Base-by-base conservation (phyloP, 2,797 vertebrate genomes). In the Botia kubotai region DNA sequence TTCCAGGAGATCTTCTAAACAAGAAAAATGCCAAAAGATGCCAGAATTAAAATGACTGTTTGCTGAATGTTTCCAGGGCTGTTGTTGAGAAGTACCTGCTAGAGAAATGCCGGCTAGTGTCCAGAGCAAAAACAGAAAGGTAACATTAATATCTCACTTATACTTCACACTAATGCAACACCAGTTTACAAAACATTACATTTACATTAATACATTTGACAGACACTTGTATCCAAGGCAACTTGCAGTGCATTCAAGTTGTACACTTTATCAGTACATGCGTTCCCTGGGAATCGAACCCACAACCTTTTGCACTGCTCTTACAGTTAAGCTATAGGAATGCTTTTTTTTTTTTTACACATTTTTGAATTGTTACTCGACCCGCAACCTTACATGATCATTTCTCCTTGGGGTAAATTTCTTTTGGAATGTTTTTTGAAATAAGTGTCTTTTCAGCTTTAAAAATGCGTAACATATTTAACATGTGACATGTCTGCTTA, bases 71-170 rank as follows among this genome's bases (percentile, higher is more conserved):
- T 63, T 83, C 69, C 85, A 99, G 98, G 89, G 97, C 97, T 11
- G 94, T 97, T 5, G 95, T 99, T 84, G 95, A 98, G 91, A 99
- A 97, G 89, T 98, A 97, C 69, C 93, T 99, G 72, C 95, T 99
- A 36, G 97, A 99, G 90, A 98, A 97, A 89, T 94, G 94, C 79
- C 97, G 98, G 1, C 91, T 99, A 66, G 97, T 99, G 70, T 96
- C 95, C 83, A 95, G 95, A 89, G 95, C 95, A 83, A 95, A 95
- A 81, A 94, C 92, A 67, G 97, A 98, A 89, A 96, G 97, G 98
- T 98, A 91, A 86, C 50, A 17, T 52, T 3, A 17, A 69, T 26
- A 3, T 46, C 4, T 8, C 29, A 17, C 10, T 17, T 13, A 21
- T 5, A 16, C 5, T 2, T 17, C 23, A 19, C 63, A 60, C 29